Base-by-base conservation (phyloP, 1,140 invertebrate genomes). In the Scylla paramamosain region DNA sequence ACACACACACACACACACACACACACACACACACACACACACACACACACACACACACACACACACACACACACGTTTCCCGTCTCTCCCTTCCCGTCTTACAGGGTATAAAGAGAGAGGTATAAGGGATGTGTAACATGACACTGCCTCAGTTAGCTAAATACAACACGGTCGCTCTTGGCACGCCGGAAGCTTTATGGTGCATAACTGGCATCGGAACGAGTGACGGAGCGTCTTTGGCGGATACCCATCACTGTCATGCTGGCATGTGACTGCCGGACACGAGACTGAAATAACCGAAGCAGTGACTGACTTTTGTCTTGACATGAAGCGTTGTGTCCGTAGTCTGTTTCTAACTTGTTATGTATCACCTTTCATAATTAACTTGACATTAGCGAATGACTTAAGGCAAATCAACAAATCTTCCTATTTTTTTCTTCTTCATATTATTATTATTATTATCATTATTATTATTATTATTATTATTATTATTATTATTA, bases 1-100 rank as follows among this genome's bases (percentile, higher is more conserved):
- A 39, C 39, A 39, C 39, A 39, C 39, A 39, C 39, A 14, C 67
- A 25, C 31, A 20, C 29, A 28, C 52, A 28, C 16, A 59, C 31
- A 59, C 12, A 29, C 46, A 29, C 46, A 59, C 16, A 59, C 25
- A 59, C n/a, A 91, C 16, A 91, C 29, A 91, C n/a, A 59, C n/a
- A 91, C 46, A 67, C n/a, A 91, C 25, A 92, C n/a, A 92, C 16
- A 92, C 32, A 92, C 32, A 59, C 32, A 31, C 32, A 77, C 32
- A 32, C 32, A 77, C 32, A 77, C 32, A 92, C 32, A 77, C 32
- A 12, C 52, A 59, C 10, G 52, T 59, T 59, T 14, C 16, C 52
- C 10, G 14, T 14, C 52, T 59, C 52, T 59, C 39, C 39, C 10
- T 59, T 59, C 52, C 52, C 10, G 12, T 20, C 16, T 59, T 59